These are phyloP conservation scores for Mola mola DNA, from an alignment of 2,113 vertebrate species.

Conservation along the genomic window DNA sequence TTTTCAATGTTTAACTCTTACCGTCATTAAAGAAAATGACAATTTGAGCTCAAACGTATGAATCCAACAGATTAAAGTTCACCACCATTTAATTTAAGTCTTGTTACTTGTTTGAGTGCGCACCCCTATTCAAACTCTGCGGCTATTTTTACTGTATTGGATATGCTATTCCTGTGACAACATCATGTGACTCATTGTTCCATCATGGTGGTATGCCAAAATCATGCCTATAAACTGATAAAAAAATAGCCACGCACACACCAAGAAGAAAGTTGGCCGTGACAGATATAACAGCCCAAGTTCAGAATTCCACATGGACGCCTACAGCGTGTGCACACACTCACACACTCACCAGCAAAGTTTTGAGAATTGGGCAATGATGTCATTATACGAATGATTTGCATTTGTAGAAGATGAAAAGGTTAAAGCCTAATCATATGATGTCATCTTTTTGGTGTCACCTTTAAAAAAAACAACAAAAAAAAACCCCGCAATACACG, in stretches of 20 bases:
- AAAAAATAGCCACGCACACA: slow-evolving; percentile 51
- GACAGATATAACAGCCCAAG: slow-evolving; percentile 35
- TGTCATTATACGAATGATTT: not conserved
- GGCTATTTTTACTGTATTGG: slow-evolving; percentile 61
- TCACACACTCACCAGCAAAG: not conserved
- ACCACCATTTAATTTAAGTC: no score
- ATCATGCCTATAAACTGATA: slow-evolving; percentile 55
- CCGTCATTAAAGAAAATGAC: no score
- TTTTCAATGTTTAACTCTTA: no score
- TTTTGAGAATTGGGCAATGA: not conserved
- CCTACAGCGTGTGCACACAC: slow-evolving; percentile 18
- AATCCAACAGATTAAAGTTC: no score
- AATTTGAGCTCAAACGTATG: no score
- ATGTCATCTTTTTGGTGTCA: not conserved
- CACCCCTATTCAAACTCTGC: slow-evolving; percentile 42
- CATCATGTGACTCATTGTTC: slow-evolving; percentile 71
- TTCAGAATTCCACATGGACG: slow-evolving; percentile 40
- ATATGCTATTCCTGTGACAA: slow-evolving; percentile 56
- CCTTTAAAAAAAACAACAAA: not conserved
- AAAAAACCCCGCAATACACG: not conserved
- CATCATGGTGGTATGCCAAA: slow-evolving; percentile 57
- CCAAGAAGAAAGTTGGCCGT: slow-evolving; percentile 33
- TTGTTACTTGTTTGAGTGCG: no score
- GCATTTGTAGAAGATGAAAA: not conserved
- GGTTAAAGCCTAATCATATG: not conserved